Base-by-base conservation (phyloP, 2,888 invertebrate genomes). In the Cremastinae sp. region DNA sequence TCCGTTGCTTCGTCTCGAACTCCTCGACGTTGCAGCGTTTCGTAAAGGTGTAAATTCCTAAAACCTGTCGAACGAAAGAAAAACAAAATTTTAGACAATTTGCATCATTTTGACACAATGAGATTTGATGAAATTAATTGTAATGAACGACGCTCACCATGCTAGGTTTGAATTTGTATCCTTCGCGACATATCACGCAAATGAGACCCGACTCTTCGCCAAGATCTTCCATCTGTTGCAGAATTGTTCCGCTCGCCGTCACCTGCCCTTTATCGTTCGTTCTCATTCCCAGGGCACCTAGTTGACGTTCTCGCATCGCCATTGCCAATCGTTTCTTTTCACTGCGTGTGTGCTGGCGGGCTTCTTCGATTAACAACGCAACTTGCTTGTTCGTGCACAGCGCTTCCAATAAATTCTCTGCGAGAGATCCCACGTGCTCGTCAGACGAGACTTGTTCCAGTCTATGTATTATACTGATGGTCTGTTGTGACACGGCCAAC, bases 241-340 rank as follows among this genome's bases (percentile, higher is more conserved):
- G 92, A 80, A 98, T 95, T 49, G 95, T 94, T 81, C 96, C 96
- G 89, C 96, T 95, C 55, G 98, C 98, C 0, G 97, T 97, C 12
- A 97, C 97, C 90, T 98, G 98, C 0, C 98, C 99, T 89, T 98
- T 98, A 86, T 98, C 98, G 91, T 98, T 98, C 1, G 98, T 97
- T 84, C 97, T 93, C 95, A 97, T 97, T 71, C 98, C 98, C 69
- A 99, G 92, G 16, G 97, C 97, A 76, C 97, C 97, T 18, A 99
- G 91, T 87, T 99, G 98, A 82, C 98, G 97, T 89, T 98, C 97
- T 56, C 99, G 93, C 91, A 98, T 98, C 0, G 98, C 98, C 99
- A 99, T 99, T 0, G 99, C 99, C 65, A 99, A 91, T 0, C 98
- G 94, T 90, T 99, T 98, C 93, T 99, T 99, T 89, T 99, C 98